Conservation (phyloP, 1,140 invertebrate species). For the Pteromalus puparum region DNA sequence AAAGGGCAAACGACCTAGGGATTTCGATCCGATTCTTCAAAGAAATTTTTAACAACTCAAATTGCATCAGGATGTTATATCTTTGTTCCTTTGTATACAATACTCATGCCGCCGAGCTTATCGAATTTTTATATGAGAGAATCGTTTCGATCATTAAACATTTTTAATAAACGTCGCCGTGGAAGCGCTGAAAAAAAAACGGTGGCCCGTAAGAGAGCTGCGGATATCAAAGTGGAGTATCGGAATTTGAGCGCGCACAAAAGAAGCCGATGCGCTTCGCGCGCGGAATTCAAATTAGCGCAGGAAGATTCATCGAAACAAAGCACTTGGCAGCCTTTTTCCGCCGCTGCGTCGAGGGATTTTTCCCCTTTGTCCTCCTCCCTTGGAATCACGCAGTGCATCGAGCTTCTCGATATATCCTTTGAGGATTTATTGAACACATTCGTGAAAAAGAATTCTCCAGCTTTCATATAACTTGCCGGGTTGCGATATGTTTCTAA, state of each 20-base stretch:
- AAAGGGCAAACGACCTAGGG: no score
- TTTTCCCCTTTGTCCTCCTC: background rate
- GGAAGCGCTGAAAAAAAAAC: background rate
- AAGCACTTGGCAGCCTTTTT: slow-evolving; percentile 1
- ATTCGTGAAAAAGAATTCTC: background rate
- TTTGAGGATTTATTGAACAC: background rate
- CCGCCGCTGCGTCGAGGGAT: background rate
- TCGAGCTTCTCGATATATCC: background rate
- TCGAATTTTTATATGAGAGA: background rate
- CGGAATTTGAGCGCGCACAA: slow-evolving; percentile 20
- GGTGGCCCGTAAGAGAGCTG: background rate
- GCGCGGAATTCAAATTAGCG: slow-evolving; percentile 30
- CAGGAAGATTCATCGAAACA: slow-evolving; percentile 25
- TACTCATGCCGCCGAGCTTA: background rate
- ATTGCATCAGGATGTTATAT: no score
- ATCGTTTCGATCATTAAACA: slow-evolving; percentile 23
- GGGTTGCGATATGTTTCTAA: no score
- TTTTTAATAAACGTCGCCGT: slow-evolving; percentile 15
- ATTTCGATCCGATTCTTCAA: no score
- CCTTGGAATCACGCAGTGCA: background rate
- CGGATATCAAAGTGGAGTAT: slow-evolving; percentile 17
- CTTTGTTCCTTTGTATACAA: no score
- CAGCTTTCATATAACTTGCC: no score
- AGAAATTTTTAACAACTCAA: no score
- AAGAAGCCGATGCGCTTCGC: background rate